These are phyloP conservation scores for Cnemophilus loriae DNA, from an alignment of 2,113 vertebrate genomes.

Conservation along the genomic window DNA sequence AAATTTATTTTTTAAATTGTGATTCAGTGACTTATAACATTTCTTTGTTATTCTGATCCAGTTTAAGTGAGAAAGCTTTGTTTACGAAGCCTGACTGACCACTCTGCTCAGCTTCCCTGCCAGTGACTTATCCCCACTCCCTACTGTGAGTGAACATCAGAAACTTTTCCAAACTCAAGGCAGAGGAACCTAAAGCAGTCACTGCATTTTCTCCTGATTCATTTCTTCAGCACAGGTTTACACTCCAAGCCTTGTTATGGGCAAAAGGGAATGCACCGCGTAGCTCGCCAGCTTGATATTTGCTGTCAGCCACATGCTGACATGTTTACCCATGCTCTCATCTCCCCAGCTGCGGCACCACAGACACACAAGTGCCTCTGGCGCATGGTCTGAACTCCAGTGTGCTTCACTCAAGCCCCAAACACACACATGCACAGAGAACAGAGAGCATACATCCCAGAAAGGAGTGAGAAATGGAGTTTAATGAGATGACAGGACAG, in stretches of 20 bases:
- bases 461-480: not conserved
- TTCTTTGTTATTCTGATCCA: no score
- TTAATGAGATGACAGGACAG: not conserved
- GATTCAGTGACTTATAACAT: not conserved
- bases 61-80: not conserved
- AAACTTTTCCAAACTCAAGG: not conserved
- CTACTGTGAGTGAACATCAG: not conserved
- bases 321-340: rapidly evolving
- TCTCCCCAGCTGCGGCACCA: not conserved
- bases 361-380: not conserved
- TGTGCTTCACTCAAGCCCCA: not conserved
- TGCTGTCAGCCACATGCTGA: not conserved
- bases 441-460: not conserved
- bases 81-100: not conserved
- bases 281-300: not conserved
- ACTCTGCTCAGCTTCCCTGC: not conserved
- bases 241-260: not conserved
- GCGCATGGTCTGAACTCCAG: not conserved
- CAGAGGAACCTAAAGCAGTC: not conserved
- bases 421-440: not conserved
- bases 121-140: not conserved
- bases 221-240: not conserved
- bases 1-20: not conserved
- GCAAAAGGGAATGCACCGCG: not conserved
- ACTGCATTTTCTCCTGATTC: not conserved